Evolutionary conservation across 2,797 vertebrate genomes (phyloP).

Genomic region (Notamacropus eugenii): DNA sequence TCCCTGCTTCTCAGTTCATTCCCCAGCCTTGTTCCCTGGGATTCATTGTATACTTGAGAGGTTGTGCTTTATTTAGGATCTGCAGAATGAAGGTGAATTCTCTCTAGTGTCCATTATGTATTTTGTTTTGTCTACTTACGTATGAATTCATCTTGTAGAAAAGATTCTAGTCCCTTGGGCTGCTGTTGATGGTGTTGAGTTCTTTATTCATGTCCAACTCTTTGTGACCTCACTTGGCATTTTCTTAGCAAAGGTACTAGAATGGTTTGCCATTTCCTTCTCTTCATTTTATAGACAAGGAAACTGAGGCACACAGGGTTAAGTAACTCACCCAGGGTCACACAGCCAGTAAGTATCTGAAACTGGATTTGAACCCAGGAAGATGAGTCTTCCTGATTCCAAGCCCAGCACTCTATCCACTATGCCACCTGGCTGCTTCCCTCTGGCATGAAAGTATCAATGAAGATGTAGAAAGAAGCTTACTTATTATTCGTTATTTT

Average conservation of each 20-base stretch:
- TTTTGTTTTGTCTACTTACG: conserved; percentile 55
- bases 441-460: conserved; percentile 23
- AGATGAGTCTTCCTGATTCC: too few relatives aligned
- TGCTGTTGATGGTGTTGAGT: background rate
- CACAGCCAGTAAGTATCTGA: conserved; percentile 29
- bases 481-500: too few relatives aligned
- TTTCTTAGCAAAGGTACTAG: too few relatives aligned
- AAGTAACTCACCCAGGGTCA: background rate
- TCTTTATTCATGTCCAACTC: background rate
- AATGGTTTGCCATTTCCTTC: too few relatives aligned
- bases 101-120: conserved; percentile 37
- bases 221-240: too few relatives aligned
- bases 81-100: conserved; percentile 65
- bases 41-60: background rate
- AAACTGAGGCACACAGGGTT: too few relatives aligned
- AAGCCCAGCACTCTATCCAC: too few relatives aligned
- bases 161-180: background rate
- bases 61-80: conserved; percentile 42
- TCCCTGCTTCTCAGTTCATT: background rate
- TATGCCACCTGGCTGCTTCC: background rate
- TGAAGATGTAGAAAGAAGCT: conserved; percentile 17
- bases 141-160: conserved; percentile 49
- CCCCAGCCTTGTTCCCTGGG: background rate
- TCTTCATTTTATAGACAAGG: too few relatives aligned
- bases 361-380: too few relatives aligned